Conservation (phyloP, 2,113 vertebrate species). For the Platysteira castanea region DNA sequence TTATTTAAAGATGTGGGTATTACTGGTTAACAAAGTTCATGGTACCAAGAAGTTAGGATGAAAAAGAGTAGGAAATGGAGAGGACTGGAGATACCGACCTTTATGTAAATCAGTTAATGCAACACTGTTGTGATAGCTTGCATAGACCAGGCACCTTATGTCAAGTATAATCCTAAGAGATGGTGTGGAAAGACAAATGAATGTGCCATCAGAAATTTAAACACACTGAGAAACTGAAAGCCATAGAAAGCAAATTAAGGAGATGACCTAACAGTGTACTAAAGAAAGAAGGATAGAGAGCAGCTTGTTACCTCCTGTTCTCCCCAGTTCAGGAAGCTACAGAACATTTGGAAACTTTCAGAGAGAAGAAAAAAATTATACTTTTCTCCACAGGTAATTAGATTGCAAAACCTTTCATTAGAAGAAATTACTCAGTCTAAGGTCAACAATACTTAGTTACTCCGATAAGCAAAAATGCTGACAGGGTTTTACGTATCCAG, state of each 20-base stretch:
- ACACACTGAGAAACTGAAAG: neutral
- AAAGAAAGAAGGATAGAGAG: neutral
- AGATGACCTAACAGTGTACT: neutral
- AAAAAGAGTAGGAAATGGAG: neutral
- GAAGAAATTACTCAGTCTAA: neutral
- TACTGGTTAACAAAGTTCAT: neutral
- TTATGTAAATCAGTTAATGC: neutral
- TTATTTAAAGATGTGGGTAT: neutral
- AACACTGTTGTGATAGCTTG: fast-evolving
- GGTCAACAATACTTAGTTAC: neutral
- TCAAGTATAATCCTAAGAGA: neutral
- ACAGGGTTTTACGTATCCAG: neutral
- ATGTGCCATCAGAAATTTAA: neutral
- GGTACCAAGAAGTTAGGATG: neutral
- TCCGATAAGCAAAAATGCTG: neutral
- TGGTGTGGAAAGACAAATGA: neutral
- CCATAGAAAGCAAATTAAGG: neutral
- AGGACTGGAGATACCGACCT: neutral
- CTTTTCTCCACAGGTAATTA: neutral
- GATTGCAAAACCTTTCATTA: neutral
- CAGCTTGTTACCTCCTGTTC: neutral
- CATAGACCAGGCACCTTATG: neutral
- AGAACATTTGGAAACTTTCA: neutral
- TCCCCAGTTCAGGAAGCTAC: neutral
- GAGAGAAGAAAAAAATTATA: neutral